Evolutionary conservation across 2,113 vertebrate species (phyloP).

Genomic region (Tursiops truncatus): DNA sequence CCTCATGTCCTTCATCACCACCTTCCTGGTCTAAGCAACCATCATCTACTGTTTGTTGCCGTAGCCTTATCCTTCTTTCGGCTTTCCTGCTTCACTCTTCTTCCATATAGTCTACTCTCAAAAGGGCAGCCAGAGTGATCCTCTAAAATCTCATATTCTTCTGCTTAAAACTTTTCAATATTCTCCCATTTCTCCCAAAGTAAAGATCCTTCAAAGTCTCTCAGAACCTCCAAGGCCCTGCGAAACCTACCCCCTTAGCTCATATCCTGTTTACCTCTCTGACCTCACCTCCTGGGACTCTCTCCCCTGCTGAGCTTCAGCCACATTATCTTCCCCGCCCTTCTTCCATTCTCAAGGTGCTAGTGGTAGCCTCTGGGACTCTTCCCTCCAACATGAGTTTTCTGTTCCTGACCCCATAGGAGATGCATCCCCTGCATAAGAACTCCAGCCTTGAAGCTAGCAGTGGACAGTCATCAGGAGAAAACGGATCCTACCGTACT

Average conservation of each 20-base stretch:
- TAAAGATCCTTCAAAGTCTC: background rate
- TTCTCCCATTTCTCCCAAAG: background rate
- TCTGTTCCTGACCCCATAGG: background rate
- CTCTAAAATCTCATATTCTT: background rate
- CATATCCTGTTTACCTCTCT: too few relatives aligned
- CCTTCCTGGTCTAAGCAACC: background rate
- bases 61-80: background rate
- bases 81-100: background rate
- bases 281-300: background rate
- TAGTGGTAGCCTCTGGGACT: background rate
- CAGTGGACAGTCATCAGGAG: background rate
- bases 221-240: background rate
- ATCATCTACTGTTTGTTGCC: background rate
- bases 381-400: background rate
- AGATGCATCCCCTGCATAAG: background rate
- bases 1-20: background rate
- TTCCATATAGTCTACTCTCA: background rate
- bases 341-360: background rate
- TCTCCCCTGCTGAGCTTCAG: background rate
- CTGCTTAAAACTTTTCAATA: background rate
- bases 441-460: background rate
- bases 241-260: background rate
- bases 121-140: background rate
- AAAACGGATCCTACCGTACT: background rate
- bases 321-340: background rate